These are phyloP conservation scores for Ctenochaetus hawaiiensis DNA, from an alignment of 2,797 vertebrate genomes.

Conservation along the genomic window DNA sequence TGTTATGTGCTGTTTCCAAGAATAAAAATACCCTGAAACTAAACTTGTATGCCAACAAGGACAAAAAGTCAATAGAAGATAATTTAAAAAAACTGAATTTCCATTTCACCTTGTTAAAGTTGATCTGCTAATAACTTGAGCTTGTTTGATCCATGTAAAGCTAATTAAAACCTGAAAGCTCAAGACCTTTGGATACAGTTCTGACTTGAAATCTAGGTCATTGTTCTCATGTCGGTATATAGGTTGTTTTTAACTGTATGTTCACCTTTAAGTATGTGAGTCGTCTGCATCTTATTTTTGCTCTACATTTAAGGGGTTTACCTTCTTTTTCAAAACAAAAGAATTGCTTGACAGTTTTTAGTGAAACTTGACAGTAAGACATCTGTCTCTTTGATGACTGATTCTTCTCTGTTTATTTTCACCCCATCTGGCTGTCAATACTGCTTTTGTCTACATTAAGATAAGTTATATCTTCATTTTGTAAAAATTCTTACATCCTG, in stretches of 20 bases:
- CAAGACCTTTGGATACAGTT: not conserved
- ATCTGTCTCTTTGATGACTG: not conserved
- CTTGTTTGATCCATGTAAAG: not conserved
- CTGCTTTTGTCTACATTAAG: not conserved
- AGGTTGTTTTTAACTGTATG: not conserved
- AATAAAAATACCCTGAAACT: not conserved
- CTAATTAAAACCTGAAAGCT: not conserved
- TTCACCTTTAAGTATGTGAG: no score
- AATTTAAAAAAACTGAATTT: not conserved
- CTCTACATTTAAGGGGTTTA: not conserved
- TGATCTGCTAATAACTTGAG: not conserved
- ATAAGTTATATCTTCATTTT: constrained; percentile 42
- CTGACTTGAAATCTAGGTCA: not conserved
- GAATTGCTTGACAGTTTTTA: not conserved
- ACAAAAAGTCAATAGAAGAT: not conserved
- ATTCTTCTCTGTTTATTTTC: not conserved
- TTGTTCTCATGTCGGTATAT: not conserved
- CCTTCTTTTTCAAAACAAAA: not conserved
- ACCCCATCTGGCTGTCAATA: not conserved
- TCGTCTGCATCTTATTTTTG: not conserved
- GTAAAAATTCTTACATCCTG: constrained; percentile 28
- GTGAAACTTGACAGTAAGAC: not conserved
- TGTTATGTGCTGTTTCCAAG: not conserved
- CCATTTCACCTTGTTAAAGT: not conserved
- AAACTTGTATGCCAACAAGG: not conserved